Percentiles rank a stretch among this genome's conserved stretches.
Conservation (phyloP, 1,140 invertebrate species). For the Drosophila albomicans region DNA sequence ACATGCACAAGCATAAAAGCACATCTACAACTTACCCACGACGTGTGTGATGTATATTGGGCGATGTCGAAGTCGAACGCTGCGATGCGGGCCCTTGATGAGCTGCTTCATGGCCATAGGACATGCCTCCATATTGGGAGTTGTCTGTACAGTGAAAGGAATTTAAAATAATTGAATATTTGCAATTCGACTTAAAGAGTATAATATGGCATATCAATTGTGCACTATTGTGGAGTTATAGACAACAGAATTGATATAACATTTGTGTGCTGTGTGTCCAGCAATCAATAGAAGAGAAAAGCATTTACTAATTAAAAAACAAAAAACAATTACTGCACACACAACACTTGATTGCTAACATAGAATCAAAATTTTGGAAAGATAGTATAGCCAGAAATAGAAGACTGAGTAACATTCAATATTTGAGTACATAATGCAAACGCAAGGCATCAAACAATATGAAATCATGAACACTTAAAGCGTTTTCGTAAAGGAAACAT, state of each 20-base stretch:
- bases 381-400: conserved; percentile 59
- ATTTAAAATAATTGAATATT: conserved; percentile 7
- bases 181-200: background rate
- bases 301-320: conserved; percentile 13
- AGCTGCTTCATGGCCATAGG: conserved; percentile 63
- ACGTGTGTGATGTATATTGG: conserved; percentile 75
- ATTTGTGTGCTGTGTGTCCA: conserved; percentile 31
- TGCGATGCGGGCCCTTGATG: conserved; percentile 67
- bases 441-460: conserved; percentile 69
- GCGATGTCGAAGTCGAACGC: conserved; percentile 74
- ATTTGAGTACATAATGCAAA: conserved; percentile 68
- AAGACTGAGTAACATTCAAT: conserved; percentile 60
- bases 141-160: conserved; percentile 54
- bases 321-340: conserved; percentile 9
- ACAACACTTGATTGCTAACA: conserved; percentile 30
- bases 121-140: conserved; percentile 69
- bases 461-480: conserved; percentile 76
- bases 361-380: conserved; percentile 23
- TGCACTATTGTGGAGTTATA: conserved; percentile 34
- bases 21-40: conserved; percentile 71
- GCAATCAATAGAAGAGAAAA: conserved; percentile 16
- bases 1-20: conserved; percentile 27
- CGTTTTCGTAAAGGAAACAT: conserved; percentile 35
- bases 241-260: conserved; percentile 23
- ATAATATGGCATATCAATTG: conserved; percentile 8